Evolutionary conservation across 2,797 vertebrate species (phyloP).

Genomic region (Trichosurus vulpecula): DNA sequence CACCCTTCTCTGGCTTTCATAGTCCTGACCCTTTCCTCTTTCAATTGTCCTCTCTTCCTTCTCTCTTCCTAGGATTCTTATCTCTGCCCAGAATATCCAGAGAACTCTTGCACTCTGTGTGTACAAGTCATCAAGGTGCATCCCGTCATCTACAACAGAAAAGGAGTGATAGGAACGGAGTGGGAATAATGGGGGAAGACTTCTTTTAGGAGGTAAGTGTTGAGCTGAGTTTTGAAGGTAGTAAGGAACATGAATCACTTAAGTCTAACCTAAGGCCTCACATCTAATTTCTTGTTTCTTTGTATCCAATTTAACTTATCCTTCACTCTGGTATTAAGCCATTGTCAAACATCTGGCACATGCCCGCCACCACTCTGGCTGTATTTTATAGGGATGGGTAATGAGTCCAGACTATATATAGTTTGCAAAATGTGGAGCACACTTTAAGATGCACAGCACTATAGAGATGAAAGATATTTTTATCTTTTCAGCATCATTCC

Average conservation of each 20-base stretch:
- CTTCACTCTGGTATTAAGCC: conserved; percentile 70
- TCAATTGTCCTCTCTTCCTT: not conserved
- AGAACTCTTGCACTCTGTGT: not conserved
- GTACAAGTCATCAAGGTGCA: not conserved
- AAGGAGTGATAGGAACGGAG: not conserved
- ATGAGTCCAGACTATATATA: conserved; percentile 78
- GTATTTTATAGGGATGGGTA: conserved; percentile 73
- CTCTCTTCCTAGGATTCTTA: not conserved
- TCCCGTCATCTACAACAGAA: not conserved
- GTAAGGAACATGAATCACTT: not conserved
- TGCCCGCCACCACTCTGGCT: conserved; percentile 69
- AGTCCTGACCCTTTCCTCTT: not conserved
- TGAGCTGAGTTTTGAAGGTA: not conserved
- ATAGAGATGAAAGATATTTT: conserved; percentile 80
- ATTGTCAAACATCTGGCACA: conserved; percentile 79
- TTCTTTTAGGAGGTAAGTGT: not conserved
- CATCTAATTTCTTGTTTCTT: conserved; percentile 64
- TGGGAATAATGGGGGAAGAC: not conserved
- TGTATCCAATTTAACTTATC: conserved; percentile 68
- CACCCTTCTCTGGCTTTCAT: not conserved
- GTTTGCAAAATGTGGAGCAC: conserved; percentile 74
- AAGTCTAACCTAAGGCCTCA: conserved; percentile 68
- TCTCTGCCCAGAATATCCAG: not conserved
- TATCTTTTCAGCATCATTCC: conserved; percentile 72
- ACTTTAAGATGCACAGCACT: conserved; percentile 75